Evolutionary conservation across 2,113 vertebrate species (phyloP).

Genomic region (Chloropsis cyanopogon): DNA sequence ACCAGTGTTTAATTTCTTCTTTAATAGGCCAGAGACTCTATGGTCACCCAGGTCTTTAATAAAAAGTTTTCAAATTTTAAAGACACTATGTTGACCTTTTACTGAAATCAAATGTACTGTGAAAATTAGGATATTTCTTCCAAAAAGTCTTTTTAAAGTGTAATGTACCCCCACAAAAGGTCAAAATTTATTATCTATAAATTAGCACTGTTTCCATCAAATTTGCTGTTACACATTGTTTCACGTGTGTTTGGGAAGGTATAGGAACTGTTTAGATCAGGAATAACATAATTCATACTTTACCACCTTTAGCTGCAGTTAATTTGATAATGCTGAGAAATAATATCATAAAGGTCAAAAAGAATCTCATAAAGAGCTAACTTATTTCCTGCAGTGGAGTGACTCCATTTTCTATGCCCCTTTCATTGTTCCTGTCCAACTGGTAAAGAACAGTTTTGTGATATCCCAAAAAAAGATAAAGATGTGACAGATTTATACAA

Average conservation of each 20-base stretch:
- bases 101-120: slow-evolving; percentile 25
- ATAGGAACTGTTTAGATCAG: background rate
- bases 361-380: background rate
- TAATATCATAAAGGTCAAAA: background rate
- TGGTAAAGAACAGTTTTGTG: background rate
- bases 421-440: background rate
- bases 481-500: background rate
- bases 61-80: slow-evolving; percentile 32
- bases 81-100: slow-evolving; percentile 58
- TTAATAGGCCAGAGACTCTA: slow-evolving; percentile 5
- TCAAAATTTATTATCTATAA: slow-evolving; percentile 49
- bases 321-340: background rate
- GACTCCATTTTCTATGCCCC: background rate
- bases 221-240: background rate
- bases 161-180: slow-evolving; percentile 30
- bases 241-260: background rate
- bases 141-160: background rate
- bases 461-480: background rate
- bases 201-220: slow-evolving; percentile 32
- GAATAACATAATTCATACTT: background rate
- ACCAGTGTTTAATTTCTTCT: background rate
- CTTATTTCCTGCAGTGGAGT: background rate
- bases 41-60: slow-evolving; percentile 17
- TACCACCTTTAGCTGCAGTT: background rate
- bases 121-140: slow-evolving; percentile 44